Evolutionary conservation across 2,113 vertebrate species (phyloP).

Genomic region (Varanus komodoensis): DNA sequence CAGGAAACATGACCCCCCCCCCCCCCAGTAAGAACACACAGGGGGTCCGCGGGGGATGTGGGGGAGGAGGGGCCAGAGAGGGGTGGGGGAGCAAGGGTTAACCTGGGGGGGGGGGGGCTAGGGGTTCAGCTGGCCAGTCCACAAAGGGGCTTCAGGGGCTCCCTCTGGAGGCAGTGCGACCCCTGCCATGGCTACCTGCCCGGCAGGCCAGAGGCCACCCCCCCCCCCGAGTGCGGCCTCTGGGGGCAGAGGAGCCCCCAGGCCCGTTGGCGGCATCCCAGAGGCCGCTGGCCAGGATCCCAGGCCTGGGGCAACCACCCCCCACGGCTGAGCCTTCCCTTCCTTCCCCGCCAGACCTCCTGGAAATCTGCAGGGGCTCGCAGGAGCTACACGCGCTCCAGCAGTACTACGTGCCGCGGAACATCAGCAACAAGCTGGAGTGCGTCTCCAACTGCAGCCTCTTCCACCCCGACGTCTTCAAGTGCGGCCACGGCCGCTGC

Average conservation of each 20-base stretch:
- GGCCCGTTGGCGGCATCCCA: too few species aligned
- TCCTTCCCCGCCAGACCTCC: not conserved
- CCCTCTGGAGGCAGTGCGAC: too few species aligned
- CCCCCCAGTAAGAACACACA: not conserved
- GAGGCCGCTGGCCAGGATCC: too few species aligned
- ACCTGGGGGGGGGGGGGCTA: too few species aligned
- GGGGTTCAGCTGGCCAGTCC: not conserved
- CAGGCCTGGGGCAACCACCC: not conserved
- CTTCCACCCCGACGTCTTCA: not conserved
- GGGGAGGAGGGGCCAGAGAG: not conserved
- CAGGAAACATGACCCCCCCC: not conserved
- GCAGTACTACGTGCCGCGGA: not conserved
- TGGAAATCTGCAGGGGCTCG: rapidly evolving
- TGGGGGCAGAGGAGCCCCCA: too few species aligned
- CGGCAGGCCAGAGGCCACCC: not conserved
- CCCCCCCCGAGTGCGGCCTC: too few species aligned
- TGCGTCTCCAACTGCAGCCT: constrained; percentile 42
- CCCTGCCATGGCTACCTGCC: not conserved
- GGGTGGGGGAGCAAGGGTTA: not conserved
- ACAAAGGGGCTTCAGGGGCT: too few species aligned
- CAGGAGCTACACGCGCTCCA: not conserved
- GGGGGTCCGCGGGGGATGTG: not conserved
- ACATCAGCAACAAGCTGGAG: not conserved
- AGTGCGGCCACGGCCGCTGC: constrained; percentile 35
- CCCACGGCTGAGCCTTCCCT: not conserved